Evolutionary conservation across 2,113 vertebrate species (phyloP), one percentile per base, ranked within the genome.

Genomic region (Etia nguti): DNA sequence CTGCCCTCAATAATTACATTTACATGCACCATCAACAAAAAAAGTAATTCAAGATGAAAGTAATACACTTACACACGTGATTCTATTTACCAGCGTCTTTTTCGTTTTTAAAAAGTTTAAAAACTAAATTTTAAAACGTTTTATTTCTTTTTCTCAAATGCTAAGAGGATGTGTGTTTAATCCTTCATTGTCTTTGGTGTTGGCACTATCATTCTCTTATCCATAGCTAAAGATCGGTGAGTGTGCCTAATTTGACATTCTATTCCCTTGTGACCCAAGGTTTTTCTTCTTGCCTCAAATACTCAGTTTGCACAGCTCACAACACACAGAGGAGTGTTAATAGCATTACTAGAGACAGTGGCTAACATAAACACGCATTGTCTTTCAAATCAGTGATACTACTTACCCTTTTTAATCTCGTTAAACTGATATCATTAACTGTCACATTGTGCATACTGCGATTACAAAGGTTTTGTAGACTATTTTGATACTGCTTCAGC

Each of bases 51-150:
- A 43, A 24, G 22, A 26, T 7, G 20, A 75, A 73, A 75, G 24
- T 29, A 11, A 11, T 48, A 18, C 24, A 0, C 4, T 29, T 65
- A 36, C 0, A 10, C 24, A 20, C 43, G 43, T 50, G 43, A 16
- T 75, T 48, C 41, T 48, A 48, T 75, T 46, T 26, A 48, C 15
- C 8, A 48, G 15, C 13, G 26, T 18, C 5, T 29, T 52, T 20
- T 18, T 18, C n/a, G n/a, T n/a, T n/a, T n/a, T 4, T 20, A 6
- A 20, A 8, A 52, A 2, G 43, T 50, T 34, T 13, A 15, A 26
- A 73, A 46, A 73, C 8, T 26, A 2, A 2, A 4, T 73, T 70
- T 73, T 36, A 62, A 62, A 16, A 46, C 3, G 13, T 46, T 73
- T 70, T 26, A 16, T 6, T 18, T 26, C 6, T 26, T 46, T 54